Evolutionary conservation across 2,113 vertebrate genomes (phyloP).

Genomic region (Archocentrus centrarchus): DNA sequence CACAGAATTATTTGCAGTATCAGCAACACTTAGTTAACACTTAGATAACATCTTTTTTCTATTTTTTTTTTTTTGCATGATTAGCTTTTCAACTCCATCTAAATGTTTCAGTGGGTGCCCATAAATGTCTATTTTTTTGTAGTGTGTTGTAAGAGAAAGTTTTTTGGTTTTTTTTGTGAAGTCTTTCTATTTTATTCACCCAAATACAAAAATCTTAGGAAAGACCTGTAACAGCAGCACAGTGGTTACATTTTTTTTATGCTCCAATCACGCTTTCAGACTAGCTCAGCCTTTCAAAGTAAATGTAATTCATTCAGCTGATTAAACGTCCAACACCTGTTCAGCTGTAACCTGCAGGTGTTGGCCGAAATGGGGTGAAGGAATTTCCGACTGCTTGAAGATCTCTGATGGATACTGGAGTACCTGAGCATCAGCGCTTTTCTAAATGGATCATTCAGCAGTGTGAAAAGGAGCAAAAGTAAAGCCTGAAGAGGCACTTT

Average conservation of each 20-base stretch:
- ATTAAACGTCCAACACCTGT: not conserved
- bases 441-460: not conserved
- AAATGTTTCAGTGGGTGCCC: not conserved
- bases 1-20: not conserved
- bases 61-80: fast-evolving
- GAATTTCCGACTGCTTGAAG: constrained; percentile 6
- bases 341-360: not conserved
- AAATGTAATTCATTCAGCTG: not conserved
- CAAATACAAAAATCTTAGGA: constrained; percentile 25
- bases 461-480: not conserved
- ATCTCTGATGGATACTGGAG: not conserved
- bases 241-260: not conserved
- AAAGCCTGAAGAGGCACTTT: not conserved
- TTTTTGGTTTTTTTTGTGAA: not conserved
- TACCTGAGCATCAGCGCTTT: not conserved
- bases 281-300: not conserved
- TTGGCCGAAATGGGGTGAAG: not conserved
- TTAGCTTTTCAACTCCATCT: not conserved
- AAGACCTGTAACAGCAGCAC: not conserved
- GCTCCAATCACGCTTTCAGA: not conserved
- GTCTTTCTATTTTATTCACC: not conserved
- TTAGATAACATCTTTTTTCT: not conserved
- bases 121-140: not conserved
- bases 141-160: not conserved
- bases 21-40: not conserved